Evolutionary conservation across 1,140 invertebrate genomes (phyloP).

Genomic region (Galleria mellonella): DNA sequence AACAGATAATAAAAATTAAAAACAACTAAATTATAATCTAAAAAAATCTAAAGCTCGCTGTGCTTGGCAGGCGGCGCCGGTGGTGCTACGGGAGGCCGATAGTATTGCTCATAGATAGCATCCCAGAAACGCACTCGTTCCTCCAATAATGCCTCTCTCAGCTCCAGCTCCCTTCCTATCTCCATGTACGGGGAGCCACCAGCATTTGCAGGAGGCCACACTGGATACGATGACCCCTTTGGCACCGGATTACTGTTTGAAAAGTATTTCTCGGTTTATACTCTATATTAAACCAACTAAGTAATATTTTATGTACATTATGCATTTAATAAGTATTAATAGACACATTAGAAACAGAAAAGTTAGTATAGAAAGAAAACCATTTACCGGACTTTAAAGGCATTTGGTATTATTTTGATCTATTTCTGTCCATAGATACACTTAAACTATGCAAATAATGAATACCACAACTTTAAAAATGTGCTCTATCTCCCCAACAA

Average conservation of each 20-base stretch:
- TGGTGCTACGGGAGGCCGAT: constrained; percentile 20
- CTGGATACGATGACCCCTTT: constrained; percentile 13
- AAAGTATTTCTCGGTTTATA: background rate
- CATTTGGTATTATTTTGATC: background rate
- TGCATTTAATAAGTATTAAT: too few relatives aligned
- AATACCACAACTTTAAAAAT: too few relatives aligned
- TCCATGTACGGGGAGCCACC: constrained; percentile 28
- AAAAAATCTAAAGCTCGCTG: background rate
- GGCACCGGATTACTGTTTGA: constrained; percentile 27
- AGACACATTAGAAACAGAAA: too few relatives aligned
- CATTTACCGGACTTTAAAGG: too few relatives aligned
- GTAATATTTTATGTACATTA: background rate
- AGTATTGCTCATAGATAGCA: constrained; percentile 24
- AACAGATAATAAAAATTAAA: too few relatives aligned
- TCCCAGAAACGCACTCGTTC: constrained; percentile 28
- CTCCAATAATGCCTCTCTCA: constrained; percentile 14
- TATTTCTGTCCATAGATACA: background rate
- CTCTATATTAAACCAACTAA: background rate
- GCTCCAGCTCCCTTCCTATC: constrained; percentile 14
- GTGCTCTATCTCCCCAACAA: too few relatives aligned
- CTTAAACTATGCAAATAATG: too few relatives aligned
- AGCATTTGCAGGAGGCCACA: constrained; percentile 21
- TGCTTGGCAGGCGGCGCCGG: background rate
- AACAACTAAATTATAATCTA: too few relatives aligned
- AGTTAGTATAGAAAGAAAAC: too few relatives aligned